Evolutionary conservation across 2,888 invertebrate genomes (phyloP).

Genomic region (Melolontha melolontha): DNA sequence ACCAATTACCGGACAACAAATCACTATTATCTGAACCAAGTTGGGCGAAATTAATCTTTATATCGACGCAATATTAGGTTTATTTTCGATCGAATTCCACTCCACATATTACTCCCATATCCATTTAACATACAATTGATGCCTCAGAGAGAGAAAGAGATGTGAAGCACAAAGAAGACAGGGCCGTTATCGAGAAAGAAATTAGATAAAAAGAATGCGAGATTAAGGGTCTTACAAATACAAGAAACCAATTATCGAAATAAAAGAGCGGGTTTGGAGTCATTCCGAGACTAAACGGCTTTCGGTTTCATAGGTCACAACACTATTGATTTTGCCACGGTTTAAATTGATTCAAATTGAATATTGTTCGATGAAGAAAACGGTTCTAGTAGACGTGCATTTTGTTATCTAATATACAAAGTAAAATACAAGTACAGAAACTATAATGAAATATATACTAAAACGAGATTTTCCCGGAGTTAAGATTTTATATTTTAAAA

Average conservation of each 20-base stretch:
- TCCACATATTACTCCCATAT: slow-evolving; percentile 44
- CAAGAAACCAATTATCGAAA: slow-evolving; percentile 60
- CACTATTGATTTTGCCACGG: slow-evolving; percentile 52
- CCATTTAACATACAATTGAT: slow-evolving; percentile 47
- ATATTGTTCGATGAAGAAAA: slow-evolving; percentile 48
- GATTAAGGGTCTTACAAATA: slow-evolving; percentile 57
- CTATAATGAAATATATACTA: no score
- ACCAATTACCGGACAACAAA: slow-evolving; percentile 46
- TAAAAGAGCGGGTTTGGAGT: slow-evolving; percentile 50
- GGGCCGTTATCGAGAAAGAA: slow-evolving; percentile 51
- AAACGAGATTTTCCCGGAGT: no score
- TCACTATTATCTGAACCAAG: slow-evolving; percentile 36
- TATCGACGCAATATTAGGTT: neutral
- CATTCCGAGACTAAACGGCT: slow-evolving; percentile 43
- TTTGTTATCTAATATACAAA: slow-evolving; percentile 5
- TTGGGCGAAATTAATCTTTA: slow-evolving; percentile 41
- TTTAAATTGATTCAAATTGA: slow-evolving; percentile 53
- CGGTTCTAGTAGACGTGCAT: slow-evolving; percentile 45
- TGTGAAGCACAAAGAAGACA: slow-evolving; percentile 44
- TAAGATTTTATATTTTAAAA: no score
- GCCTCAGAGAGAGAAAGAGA: slow-evolving; percentile 36
- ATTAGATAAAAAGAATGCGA: slow-evolving; percentile 56
- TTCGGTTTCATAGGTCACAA: slow-evolving; percentile 46
- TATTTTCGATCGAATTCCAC: neutral
- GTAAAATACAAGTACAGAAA: no score